Conservation (phyloP, 2,113 vertebrate genomes). For the Raja brachyura region DNA sequence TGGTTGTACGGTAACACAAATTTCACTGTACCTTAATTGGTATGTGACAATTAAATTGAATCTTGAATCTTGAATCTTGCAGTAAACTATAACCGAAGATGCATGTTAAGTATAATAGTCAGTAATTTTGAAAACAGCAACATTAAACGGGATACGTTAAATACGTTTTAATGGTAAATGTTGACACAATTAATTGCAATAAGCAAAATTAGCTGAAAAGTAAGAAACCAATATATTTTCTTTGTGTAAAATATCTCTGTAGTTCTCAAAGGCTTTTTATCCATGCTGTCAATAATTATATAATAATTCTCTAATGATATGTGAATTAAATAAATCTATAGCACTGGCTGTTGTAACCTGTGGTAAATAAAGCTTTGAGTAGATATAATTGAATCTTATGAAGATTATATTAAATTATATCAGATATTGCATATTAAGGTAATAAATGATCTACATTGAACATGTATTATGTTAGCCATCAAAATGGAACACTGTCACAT, state of each 20-base stretch:
- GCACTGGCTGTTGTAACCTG: background rate
- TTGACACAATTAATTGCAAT: background rate
- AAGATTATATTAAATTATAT: slow-evolving; percentile 38
- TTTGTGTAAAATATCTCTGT: background rate
- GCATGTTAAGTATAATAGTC: background rate
- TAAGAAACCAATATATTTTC: background rate
- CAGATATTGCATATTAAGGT: slow-evolving; percentile 34
- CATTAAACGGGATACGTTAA: background rate
- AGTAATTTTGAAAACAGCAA: background rate
- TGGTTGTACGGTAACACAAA: no score
- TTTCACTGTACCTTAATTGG: no score
- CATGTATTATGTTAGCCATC: slow-evolving; percentile 36
- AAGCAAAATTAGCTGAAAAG: background rate
- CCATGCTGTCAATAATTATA: background rate
- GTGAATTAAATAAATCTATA: background rate
- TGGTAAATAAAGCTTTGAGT: slow-evolving; percentile 27
- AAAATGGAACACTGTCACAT: slow-evolving; percentile 35
- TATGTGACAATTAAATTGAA: no score
- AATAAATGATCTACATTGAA: slow-evolving; percentile 37
- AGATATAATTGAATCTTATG: slow-evolving; percentile 37
- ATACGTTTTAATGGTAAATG: background rate
- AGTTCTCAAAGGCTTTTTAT: background rate
- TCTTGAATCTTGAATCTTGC: background rate
- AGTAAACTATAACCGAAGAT: background rate
- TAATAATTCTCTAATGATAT: background rate